phyloP scores from a whole-genome alignment of 2,797 vertebrate genomes.

The Typhlichthys eigenmanni region DNA sequence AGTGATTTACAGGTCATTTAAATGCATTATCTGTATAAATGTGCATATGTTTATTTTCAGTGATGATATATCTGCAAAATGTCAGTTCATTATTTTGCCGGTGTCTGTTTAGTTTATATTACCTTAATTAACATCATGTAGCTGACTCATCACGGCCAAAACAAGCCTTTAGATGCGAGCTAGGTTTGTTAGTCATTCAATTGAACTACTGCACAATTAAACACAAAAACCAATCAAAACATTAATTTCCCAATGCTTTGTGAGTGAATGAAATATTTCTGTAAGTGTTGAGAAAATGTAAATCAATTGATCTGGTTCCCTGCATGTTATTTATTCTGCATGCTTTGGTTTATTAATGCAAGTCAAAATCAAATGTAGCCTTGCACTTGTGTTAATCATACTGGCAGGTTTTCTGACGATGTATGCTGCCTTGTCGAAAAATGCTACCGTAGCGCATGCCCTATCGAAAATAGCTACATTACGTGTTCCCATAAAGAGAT shows the following conservation, averaged over 20 bases:
- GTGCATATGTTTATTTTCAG: conserved; percentile 19
- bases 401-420: too few species aligned
- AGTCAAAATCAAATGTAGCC: too few species aligned
- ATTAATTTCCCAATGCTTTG: background rate
- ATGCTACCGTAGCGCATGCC: too few species aligned
- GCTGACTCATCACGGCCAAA: conserved; percentile 25
- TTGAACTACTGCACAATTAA: conserved; percentile 44
- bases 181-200: conserved; percentile 31
- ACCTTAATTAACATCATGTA: conserved; percentile 32
- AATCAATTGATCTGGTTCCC: too few species aligned
- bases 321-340: too few species aligned
- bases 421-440: too few species aligned
- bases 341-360: too few species aligned
- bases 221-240: conserved; percentile 20
- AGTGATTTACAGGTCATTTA: conserved; percentile 55
- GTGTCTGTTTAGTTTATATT: conserved; percentile 23
- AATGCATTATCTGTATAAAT: conserved; percentile 25
- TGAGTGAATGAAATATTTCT: too few species aligned
- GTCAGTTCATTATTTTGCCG: conserved; percentile 20
- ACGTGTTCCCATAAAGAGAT: too few species aligned
- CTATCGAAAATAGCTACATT: too few species aligned
- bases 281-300: too few species aligned
- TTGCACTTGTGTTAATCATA: too few species aligned
- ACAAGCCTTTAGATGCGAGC: conserved; percentile 12
- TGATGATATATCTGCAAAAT: conserved; percentile 31